These are phyloP conservation scores for Pantherophis alleghaniensis DNA, from an alignment of 2,797 vertebrate species.

Conservation along the genomic window DNA sequence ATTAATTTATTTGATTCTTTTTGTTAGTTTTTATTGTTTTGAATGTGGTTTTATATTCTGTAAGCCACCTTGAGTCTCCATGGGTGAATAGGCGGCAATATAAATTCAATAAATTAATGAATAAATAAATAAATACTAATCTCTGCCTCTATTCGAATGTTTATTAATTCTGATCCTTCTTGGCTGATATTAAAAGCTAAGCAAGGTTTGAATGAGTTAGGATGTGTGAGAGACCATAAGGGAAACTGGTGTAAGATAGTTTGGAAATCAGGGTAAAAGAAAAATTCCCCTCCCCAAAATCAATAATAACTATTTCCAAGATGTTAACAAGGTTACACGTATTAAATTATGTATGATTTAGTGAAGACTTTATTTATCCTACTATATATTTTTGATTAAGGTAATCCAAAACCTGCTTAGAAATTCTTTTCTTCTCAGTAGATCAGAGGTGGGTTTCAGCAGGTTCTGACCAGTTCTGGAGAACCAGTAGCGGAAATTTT, in stretches of 20 bases:
- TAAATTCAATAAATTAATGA: no score
- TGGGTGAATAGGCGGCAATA: no score
- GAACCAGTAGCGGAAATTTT: no score
- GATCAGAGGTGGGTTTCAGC: no score
- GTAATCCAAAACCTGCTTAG: neutral
- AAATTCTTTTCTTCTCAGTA: neutral
- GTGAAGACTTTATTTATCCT: neutral
- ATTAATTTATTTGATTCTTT: no score
- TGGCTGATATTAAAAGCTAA: neutral
- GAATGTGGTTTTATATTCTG: no score
- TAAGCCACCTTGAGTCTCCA: no score
- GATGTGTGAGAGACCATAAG: neutral
- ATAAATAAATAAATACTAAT: neutral
- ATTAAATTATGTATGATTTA: neutral
- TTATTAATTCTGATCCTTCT: neutral
- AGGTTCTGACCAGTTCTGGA: no score
- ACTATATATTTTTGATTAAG: neutral
- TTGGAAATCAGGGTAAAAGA: neutral
- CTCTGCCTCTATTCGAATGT: neutral
- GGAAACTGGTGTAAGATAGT: neutral
- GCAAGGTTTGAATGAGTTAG: neutral
- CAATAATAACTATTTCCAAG: neutral
- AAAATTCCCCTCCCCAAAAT: neutral
- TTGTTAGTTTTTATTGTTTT: no score
- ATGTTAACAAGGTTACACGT: neutral